Percentiles rank a stretch among this genome's conserved stretches.
Conservation (phyloP, 2,113 vertebrate species). For the Oenanthe melanoleuca region DNA sequence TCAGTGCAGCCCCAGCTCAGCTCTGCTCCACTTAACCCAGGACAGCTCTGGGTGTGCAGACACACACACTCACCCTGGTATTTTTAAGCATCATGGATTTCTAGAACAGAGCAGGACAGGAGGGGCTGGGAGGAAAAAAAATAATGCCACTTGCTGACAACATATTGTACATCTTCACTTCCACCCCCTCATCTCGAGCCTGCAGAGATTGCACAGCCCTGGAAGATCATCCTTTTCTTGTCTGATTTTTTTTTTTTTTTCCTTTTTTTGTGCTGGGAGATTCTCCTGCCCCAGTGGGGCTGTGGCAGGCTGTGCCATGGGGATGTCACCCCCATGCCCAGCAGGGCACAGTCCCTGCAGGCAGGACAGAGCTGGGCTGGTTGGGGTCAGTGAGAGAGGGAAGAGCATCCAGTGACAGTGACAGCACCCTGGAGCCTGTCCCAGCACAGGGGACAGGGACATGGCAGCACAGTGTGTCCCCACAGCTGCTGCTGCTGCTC, state of each 20-base stretch:
- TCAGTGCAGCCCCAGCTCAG: not conserved
- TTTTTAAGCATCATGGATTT: conserved; percentile 1
- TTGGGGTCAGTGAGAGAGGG: not conserved
- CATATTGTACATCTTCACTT: conserved; percentile 50
- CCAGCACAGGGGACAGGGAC: not conserved
- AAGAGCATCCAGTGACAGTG: not conserved
- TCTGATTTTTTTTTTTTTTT: no score
- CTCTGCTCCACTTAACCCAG: not conserved
- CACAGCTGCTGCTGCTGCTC: not conserved
- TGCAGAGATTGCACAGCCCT: not conserved
- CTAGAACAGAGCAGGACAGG: not conserved
- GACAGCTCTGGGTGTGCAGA: not conserved
- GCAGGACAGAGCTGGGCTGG: no score
- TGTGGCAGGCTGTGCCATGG: not conserved
- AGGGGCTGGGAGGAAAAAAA: not conserved
- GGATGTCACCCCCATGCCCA: not conserved
- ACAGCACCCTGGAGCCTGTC: not conserved
- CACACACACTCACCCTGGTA: not conserved
- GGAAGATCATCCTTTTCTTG: not conserved
- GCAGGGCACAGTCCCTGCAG: not conserved
- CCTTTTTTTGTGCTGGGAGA: not conserved
- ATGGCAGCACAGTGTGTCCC: not conserved
- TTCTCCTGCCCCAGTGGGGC: not conserved
- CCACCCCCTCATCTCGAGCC: conserved; percentile 9
- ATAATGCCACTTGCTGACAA: not conserved